Evolutionary conservation across 2,888 invertebrate genomes (phyloP).

Genomic region (Xestia xanthographa): DNA sequence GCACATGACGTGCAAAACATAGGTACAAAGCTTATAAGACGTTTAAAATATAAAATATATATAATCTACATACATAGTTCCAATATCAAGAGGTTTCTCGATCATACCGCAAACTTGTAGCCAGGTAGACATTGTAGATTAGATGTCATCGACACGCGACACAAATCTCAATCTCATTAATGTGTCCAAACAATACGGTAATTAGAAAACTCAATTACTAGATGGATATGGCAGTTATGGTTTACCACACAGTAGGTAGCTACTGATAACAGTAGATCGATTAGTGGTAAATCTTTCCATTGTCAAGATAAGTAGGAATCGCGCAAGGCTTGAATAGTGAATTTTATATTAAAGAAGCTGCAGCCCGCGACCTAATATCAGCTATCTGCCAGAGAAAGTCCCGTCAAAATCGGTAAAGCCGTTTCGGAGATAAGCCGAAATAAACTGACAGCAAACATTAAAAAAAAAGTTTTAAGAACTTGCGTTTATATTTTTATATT

Average conservation of each 20-base stretch:
- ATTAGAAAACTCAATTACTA: constrained; percentile 31
- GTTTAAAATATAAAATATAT: too few species aligned
- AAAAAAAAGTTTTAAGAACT: too few species aligned
- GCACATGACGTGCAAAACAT: too few species aligned
- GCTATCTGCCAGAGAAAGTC: too few species aligned
- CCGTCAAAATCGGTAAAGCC: too few species aligned
- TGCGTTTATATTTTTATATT: too few species aligned
- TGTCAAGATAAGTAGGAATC: neutral
- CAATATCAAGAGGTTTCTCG: neutral
- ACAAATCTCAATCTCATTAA: constrained; percentile 44
- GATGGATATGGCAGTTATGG: neutral
- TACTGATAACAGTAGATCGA: neutral
- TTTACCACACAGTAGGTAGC: neutral
- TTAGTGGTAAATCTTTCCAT: too few species aligned
- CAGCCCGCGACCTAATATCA: neutral
- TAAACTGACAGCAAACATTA: too few species aligned
- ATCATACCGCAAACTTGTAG: constrained; percentile 11
- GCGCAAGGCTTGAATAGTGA: neutral
- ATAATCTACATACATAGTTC: neutral
- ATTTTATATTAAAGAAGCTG: neutral
- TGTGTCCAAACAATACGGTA: constrained; percentile 39
- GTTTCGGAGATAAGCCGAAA: too few species aligned
- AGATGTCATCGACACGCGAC: constrained; percentile 28
- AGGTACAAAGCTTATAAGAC: too few species aligned
- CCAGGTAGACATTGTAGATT: constrained; percentile 10